Evolutionary conservation across 2,797 vertebrate species (phyloP).

Genomic region (Buceros bicornis): DNA sequence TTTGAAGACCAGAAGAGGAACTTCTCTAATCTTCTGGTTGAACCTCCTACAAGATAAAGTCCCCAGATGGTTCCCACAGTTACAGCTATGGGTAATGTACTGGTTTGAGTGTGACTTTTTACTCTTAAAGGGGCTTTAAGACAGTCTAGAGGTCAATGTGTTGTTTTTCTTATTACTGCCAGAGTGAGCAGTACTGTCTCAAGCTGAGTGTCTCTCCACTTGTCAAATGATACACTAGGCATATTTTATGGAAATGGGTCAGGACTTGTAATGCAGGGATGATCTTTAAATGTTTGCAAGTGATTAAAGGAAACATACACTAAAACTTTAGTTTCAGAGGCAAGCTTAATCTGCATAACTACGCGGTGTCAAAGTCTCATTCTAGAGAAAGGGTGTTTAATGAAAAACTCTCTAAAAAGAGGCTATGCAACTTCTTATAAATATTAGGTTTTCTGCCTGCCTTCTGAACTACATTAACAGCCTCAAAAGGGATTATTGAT

Average conservation of each 20-base stretch:
- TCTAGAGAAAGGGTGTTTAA: constrained; percentile 69
- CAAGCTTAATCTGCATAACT: constrained; percentile 12
- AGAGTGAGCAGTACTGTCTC: background rate
- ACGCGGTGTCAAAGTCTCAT: constrained; percentile 2
- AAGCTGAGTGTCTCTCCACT: background rate
- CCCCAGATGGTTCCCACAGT: background rate
- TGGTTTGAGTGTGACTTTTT: background rate
- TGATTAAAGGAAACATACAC: background rate
- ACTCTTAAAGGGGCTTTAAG: background rate
- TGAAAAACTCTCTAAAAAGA: constrained; percentile 65
- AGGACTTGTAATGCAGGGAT: background rate
- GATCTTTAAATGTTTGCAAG: background rate
- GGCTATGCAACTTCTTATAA: constrained; percentile 61
- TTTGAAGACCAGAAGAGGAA: background rate
- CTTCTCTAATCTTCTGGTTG: background rate
- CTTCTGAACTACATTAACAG: constrained; percentile 72
- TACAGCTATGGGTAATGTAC: background rate
- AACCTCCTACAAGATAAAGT: background rate
- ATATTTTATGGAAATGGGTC: background rate
- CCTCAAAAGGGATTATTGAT: constrained; percentile 60
- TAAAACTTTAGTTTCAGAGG: background rate
- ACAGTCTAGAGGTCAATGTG: background rate
- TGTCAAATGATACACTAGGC: background rate
- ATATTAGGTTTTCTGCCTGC: constrained; percentile 60
- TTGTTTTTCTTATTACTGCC: background rate